Percentiles rank a stretch among this genome's conserved stretches.
Conservation (phyloP, 23 tunicate genomes). For the Botrylloides violaceus region DNA sequence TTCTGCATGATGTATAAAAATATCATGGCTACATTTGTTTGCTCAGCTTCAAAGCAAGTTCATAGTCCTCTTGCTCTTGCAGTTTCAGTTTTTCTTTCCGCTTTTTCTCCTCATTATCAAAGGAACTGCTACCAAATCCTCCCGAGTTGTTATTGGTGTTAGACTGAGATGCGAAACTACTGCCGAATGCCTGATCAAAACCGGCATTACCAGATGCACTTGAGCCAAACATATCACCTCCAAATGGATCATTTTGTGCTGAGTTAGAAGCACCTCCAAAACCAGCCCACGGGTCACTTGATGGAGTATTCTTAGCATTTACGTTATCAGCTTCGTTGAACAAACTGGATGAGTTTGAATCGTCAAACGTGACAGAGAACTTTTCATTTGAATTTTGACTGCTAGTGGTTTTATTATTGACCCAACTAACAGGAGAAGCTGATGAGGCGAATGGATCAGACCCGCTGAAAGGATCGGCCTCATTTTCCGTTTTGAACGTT, state of each 20-base stretch:
- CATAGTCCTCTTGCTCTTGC: slow-evolving; percentile 73
- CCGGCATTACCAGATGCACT: neutral
- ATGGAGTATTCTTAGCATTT: neutral
- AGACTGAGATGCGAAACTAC: slow-evolving; percentile 1
- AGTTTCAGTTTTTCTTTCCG: slow-evolving; percentile 19
- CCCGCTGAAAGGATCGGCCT: slow-evolving; percentile 63
- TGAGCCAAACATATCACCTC: slow-evolving; percentile 50
- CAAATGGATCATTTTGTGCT: slow-evolving; percentile 50
- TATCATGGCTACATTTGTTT: too few relatives aligned
- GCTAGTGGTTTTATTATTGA: neutral
- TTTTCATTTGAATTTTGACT: neutral
- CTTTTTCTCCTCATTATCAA: slow-evolving; percentile 49
- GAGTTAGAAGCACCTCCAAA: slow-evolving; percentile 38
- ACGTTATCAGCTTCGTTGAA: neutral
- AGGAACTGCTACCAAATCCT: slow-evolving; percentile 59
- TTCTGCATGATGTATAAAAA: too few relatives aligned
- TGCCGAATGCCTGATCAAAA: slow-evolving; percentile 27
- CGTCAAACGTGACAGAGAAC: slow-evolving; percentile 3
- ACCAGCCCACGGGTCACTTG: slow-evolving; percentile 86
- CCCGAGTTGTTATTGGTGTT: slow-evolving; percentile 30
- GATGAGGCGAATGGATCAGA: slow-evolving; percentile 67
- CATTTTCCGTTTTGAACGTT: neutral
- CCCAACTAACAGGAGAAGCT: neutral
- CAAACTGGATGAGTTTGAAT: neutral
- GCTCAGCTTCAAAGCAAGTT: slow-evolving; percentile 66